Base-by-base conservation (phyloP, 2,888 invertebrate species). In the Drosophila fulvimacula region DNA sequence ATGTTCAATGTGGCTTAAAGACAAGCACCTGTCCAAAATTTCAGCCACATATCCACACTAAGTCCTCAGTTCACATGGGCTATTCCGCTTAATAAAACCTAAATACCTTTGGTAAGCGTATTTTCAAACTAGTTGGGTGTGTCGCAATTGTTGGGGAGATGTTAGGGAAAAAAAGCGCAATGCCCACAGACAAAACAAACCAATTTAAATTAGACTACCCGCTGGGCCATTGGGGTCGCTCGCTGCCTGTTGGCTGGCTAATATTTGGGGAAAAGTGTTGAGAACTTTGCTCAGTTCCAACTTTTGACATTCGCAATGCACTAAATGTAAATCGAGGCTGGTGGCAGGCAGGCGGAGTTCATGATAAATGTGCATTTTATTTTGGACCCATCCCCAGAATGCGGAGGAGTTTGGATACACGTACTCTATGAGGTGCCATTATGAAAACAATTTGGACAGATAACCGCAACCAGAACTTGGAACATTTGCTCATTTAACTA, bases 141-240 rank as follows among this genome's bases (percentile, higher is more conserved):
- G 66, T 77, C 76, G 84, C 79, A 87, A 87, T 83, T 82, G 89
- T 79, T 74, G 82, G 81, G 78, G 70, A 79, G 69, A 69, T 75
- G 70, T 69, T 60, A 48, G 27, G 1, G 3, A 30, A 48, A 81
- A 88, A 78, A 86, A 86, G 83, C 87, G 89, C 88, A 88, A 70
- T 86, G 84, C 69, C 75, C 87, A 83, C 81, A 89, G 85, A 85
- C 80, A 84, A 90, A 91, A 83, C 82, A 87, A 90, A 90, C 88
- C 90, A 90, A 91, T 91, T 91, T 91, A 88, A 91, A 91, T 91
- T 90, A 79, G 83, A 82, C 79, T 87, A 81, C 89, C 91, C 74
- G 75, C 70, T 80, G 90, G 79, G 79, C 89, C 72, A 69, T 66
- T 81, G 89, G 77, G 77, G 32, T 24, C 19, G 30, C 46, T 27